Percentiles rank a stretch among this genome's conserved stretches.
Evolutionary conservation across 2,797 vertebrate genomes (phyloP).

Genomic region (Neomorphus geoffroyi): DNA sequence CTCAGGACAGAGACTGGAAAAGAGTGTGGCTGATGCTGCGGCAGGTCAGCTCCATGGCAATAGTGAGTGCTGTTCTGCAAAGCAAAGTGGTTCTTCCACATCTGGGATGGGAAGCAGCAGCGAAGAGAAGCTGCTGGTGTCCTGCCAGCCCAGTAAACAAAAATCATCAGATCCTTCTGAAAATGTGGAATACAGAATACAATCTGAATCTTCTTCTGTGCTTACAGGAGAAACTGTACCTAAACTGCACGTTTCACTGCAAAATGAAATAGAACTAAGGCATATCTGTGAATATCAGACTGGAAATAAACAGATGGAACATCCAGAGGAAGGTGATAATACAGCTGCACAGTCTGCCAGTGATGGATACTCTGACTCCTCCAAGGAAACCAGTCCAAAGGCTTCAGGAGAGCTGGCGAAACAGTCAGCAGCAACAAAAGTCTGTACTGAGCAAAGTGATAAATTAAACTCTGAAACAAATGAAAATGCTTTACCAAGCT

Average conservation of each 20-base stretch:
- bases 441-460: conserved; percentile 14
- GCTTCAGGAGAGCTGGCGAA: conserved; percentile 26
- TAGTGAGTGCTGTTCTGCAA: conserved; percentile 29
- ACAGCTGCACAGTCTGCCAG: not conserved
- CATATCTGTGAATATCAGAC: conserved; percentile 15
- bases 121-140: not conserved
- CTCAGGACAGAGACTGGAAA: conserved; percentile 45
- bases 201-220: not conserved
- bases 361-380: not conserved
- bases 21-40: not conserved
- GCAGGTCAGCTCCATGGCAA: not conserved
- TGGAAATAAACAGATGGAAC: conserved; percentile 8
- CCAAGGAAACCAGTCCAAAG: conserved; percentile 9
- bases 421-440: conserved; percentile 37
- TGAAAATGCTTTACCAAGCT: conserved; percentile 19
- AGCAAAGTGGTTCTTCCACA: conserved; percentile 29
- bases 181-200: conserved; percentile 24
- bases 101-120: not conserved
- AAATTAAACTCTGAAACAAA: not conserved
- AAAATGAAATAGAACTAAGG: conserved; percentile 39
- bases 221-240: conserved; percentile 7
- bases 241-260: conserved; percentile 11
- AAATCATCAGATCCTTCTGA: conserved; percentile 38
- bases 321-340: not conserved
- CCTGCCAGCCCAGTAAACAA: conserved; percentile 8